Evolutionary conservation across 2,113 vertebrate genomes (phyloP).

Genomic region (Callipepla californica): DNA sequence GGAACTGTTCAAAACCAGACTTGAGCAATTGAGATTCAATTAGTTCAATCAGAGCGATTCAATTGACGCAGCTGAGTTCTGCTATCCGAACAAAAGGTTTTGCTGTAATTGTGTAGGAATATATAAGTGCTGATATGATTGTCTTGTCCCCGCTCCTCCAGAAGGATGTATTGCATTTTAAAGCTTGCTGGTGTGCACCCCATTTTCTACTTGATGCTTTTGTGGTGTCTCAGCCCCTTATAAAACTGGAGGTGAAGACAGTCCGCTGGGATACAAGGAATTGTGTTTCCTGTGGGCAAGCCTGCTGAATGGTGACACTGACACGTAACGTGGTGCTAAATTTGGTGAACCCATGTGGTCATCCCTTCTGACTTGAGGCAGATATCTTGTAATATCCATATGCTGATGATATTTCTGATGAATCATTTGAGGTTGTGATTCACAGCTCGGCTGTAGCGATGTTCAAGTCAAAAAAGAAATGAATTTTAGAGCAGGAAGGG

Average conservation of each 20-base stretch:
- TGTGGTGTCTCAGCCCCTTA: not conserved
- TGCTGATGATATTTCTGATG: not conserved
- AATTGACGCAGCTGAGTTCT: not conserved
- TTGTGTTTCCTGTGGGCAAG: not conserved
- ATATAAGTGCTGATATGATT: not conserved
- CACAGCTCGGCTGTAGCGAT: not conserved
- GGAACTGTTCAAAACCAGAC: not conserved
- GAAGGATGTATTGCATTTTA: not conserved
- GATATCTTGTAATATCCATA: not conserved
- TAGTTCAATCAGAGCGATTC: not conserved
- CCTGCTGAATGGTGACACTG: fast-evolving
- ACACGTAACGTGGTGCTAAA: fast-evolving
- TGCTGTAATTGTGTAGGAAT: not conserved
- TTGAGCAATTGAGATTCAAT: not conserved
- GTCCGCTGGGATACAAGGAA: not conserved
- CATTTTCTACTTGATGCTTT: not conserved
- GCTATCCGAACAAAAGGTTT: not conserved
- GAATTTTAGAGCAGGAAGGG: not conserved
- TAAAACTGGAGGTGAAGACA: not conserved
- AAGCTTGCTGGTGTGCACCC: not conserved
- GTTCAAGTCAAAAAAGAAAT: not conserved
- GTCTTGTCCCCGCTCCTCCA: not conserved
- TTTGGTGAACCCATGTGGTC: not conserved
- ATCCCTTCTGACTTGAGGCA: not conserved
- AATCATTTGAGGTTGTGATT: not conserved